Evolutionary conservation across 2,888 invertebrate genomes (phyloP).

Genomic region (Autographa pulchrina): DNA sequence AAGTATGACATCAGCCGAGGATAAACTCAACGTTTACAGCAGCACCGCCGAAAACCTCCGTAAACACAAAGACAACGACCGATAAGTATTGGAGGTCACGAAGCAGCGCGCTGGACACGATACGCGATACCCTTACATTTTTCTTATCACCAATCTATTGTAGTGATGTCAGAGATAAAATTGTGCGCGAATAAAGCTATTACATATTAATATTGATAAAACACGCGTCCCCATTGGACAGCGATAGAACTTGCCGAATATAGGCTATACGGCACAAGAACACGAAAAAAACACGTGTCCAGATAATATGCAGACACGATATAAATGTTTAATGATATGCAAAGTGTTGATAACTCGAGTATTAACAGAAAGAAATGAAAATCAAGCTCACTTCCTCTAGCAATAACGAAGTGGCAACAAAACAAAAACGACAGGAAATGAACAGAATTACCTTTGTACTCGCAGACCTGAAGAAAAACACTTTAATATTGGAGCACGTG

Average conservation of each 20-base stretch:
- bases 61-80: slow-evolving; percentile 80
- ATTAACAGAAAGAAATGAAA: slow-evolving; percentile 40
- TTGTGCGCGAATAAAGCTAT: slow-evolving; percentile 61
- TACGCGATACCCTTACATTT: slow-evolving; percentile 67
- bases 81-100: slow-evolving; percentile 79
- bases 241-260: slow-evolving; percentile 38
- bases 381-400: slow-evolving; percentile 41
- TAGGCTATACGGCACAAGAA: slow-evolving; percentile 10
- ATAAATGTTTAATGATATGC: slow-evolving; percentile 19
- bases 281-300: slow-evolving; percentile 12
- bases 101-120: slow-evolving; percentile 62
- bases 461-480: slow-evolving; percentile 13
- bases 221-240: slow-evolving; percentile 30
- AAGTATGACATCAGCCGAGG: slow-evolving; percentile 46
- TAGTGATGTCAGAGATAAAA: slow-evolving; percentile 69
- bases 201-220: slow-evolving; percentile 61
- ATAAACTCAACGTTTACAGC: slow-evolving; percentile 39
- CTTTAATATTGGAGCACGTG: slow-evolving; percentile 33
- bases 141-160: slow-evolving; percentile 72
- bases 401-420: slow-evolving; percentile 32
- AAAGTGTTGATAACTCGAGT: slow-evolving; percentile 22
- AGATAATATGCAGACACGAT: slow-evolving; percentile 15
- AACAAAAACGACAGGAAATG: slow-evolving; percentile 45
- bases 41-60: slow-evolving; percentile 71
- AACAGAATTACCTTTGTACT: slow-evolving; percentile 47